Percentiles rank a stretch among this genome's conserved stretches.
phyloP scores from a whole-genome alignment of 2,797 vertebrate genomes.

The Furcifer pardalis region DNA sequence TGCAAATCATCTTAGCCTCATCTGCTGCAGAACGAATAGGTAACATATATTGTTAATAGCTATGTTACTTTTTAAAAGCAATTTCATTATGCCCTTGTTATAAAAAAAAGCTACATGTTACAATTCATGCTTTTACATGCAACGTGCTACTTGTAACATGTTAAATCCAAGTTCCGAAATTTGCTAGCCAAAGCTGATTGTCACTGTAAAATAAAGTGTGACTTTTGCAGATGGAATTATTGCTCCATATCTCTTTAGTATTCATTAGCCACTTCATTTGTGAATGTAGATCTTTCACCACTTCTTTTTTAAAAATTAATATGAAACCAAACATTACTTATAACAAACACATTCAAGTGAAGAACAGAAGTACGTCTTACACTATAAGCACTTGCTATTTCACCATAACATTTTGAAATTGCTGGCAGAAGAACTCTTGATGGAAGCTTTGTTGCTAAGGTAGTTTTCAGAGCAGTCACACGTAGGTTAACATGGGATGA shows the following conservation, averaged over 20 bases:
- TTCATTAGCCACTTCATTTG: neutral
- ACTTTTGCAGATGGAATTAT: neutral
- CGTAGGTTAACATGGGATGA: conserved; percentile 81
- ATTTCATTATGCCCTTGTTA: too few relatives aligned
- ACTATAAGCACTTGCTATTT: conserved; percentile 78
- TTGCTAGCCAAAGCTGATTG: neutral
- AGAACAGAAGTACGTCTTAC: conserved; percentile 64
- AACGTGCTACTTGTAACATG: too few relatives aligned
- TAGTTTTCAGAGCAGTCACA: conserved; percentile 81
- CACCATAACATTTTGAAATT: conserved; percentile 80
- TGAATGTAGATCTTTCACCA: neutral
- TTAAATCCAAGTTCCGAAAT: too few relatives aligned
- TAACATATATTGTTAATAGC: too few relatives aligned
- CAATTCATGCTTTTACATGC: too few relatives aligned
- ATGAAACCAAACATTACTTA: neutral
- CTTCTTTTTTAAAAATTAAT: neutral
- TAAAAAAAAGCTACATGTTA: too few relatives aligned
- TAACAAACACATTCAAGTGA: neutral
- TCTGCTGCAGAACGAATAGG: too few relatives aligned
- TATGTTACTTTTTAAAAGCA: too few relatives aligned
- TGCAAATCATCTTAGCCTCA: too few relatives aligned
- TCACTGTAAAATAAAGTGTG: neutral
- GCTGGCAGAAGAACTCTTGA: conserved; percentile 89
- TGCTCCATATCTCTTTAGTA: accelerated
- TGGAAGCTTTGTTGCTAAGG: conserved; percentile 84